phyloP scores from a whole-genome alignment of 2,888 invertebrate genomes.

The Seira sanloemensis region DNA sequence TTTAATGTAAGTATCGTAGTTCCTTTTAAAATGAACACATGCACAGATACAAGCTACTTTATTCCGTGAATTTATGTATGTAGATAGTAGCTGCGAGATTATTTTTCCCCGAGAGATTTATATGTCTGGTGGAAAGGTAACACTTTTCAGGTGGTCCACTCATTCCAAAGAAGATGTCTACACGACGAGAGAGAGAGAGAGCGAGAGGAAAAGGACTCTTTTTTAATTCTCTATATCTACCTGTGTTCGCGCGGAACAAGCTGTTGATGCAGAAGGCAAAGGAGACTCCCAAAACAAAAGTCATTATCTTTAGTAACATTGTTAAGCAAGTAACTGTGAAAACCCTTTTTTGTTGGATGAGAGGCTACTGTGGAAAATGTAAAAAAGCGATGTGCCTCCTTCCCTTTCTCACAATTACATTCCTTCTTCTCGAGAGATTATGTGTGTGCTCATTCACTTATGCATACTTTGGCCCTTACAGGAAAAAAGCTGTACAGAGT shows the following conservation, averaged over 20 bases:
- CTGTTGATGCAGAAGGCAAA: constrained; percentile 64
- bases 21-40: too few relatives aligned
- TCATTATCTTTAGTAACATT: constrained; percentile 70
- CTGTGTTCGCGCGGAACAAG: constrained; percentile 53
- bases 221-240: neutral
- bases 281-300: constrained; percentile 69
- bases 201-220: neutral
- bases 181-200: neutral
- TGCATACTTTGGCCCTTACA: neutral
- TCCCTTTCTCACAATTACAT: constrained; percentile 24
- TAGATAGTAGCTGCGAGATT: constrained; percentile 61
- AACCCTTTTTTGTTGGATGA: constrained; percentile 58
- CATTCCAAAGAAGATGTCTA: constrained; percentile 25
- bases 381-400: constrained; percentile 62
- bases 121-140: constrained; percentile 71
- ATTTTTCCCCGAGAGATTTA: constrained; percentile 68
- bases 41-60: constrained; percentile 35
- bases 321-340: constrained; percentile 70
- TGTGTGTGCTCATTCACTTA: constrained; percentile 16
- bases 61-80: constrained; percentile 60
- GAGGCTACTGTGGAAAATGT: constrained; percentile 65
- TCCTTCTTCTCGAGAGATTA: constrained; percentile 21
- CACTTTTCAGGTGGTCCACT: constrained; percentile 73
- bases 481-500: too few relatives aligned
- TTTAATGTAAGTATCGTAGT: too few relatives aligned